Conservation (phyloP, 2,888 invertebrate genomes). For the Allygus modestus region DNA sequence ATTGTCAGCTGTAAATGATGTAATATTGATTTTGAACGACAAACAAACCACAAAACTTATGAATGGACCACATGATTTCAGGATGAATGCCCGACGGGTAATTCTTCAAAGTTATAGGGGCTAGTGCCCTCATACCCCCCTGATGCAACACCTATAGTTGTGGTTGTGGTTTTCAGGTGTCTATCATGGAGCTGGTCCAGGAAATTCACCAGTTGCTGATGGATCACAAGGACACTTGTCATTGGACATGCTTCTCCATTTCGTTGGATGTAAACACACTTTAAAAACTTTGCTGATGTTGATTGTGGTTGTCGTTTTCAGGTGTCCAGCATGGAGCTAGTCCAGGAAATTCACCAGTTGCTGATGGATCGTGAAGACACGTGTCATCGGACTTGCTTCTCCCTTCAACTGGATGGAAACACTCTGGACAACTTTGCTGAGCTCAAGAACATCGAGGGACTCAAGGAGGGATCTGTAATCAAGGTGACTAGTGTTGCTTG, state of each 20-base stretch:
- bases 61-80: too few species aligned
- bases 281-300: neutral
- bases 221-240: slow-evolving; percentile 99
- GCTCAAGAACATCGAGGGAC: slow-evolving; percentile 95
- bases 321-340: slow-evolving; percentile 98
- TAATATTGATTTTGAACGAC: too few species aligned
- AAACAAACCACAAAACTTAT: too few species aligned
- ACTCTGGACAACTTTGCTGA: slow-evolving; percentile 99
- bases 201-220: slow-evolving; percentile 99
- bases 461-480: slow-evolving; percentile 96
- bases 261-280: too few species aligned
- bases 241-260: slow-evolving; percentile 81
- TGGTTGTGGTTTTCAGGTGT: slow-evolving; percentile 80
- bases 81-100: too few species aligned
- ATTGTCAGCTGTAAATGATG: too few species aligned
- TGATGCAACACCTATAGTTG: too few species aligned
- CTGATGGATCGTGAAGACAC: slow-evolving; percentile 99
- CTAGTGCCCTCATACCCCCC: too few species aligned
- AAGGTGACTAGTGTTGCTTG: slow-evolving; percentile 82
- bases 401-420: slow-evolving; percentile 94
- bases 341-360: slow-evolving; percentile 98
- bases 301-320: slow-evolving; percentile 71
- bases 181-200: slow-evolving; percentile 97
- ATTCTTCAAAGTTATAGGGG: too few species aligned
- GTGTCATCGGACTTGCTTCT: slow-evolving; percentile 98